phyloP scores from a whole-genome alignment of 2,797 vertebrate genomes.

The Lutjanus campechanus region DNA sequence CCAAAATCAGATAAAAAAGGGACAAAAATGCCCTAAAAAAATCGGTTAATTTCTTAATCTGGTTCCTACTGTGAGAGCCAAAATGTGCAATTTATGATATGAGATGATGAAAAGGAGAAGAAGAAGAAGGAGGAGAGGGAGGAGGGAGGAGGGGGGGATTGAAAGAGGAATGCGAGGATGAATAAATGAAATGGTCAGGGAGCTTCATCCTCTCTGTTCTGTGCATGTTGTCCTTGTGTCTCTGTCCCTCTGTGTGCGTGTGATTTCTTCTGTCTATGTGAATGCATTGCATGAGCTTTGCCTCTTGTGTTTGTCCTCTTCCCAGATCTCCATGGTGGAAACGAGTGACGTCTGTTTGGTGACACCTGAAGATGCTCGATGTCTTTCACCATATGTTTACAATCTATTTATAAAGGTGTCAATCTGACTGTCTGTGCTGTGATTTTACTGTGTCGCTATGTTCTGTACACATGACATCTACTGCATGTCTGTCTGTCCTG shows the following conservation, averaged over 20 bases:
- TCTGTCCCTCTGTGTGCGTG: neutral
- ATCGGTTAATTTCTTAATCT: conserved; percentile 39
- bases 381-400: neutral
- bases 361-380: neutral
- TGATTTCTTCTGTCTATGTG: neutral
- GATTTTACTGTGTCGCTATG: neutral
- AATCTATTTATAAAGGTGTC: neutral
- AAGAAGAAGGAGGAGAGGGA: neutral
- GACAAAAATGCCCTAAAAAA: conserved; percentile 46
- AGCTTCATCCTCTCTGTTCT: conserved; percentile 1
- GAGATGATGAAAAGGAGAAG: conserved; percentile 36
- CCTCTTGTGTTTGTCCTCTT: neutral
- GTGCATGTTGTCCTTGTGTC: neutral
- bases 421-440: neutral
- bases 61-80: conserved; percentile 29
- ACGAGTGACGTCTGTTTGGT: neutral
- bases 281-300: neutral
- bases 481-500: neutral
- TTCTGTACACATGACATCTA: neutral
- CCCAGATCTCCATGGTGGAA: neutral
- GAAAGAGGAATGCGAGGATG: conserved; percentile 22
- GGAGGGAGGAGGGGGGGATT: neutral
- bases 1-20: conserved; percentile 32
- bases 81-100: conserved; percentile 49
- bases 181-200: conserved; percentile 4